Evolutionary conservation across 2,113 vertebrate genomes (phyloP), one percentile per base, ranked within the genome.

Genomic region (Calypte anna): DNA sequence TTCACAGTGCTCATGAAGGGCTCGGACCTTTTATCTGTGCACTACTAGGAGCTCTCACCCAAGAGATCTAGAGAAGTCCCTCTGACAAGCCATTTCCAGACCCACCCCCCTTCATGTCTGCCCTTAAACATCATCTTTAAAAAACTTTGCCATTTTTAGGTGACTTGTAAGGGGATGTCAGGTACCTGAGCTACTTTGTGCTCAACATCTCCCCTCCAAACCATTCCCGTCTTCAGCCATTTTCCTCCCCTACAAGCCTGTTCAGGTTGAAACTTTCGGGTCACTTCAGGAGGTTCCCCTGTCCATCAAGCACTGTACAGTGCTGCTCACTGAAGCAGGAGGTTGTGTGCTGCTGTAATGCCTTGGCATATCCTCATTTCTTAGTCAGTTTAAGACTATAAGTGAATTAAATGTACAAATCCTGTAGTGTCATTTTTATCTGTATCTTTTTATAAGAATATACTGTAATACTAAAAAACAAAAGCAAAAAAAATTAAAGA

Each of bases 391-490:
- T 96, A 97, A 96, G 94, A 95, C 27, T 79, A 93, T 95, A 97
- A 92, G 86, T 91, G 96, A 98, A 95, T 97, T 97, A 96, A 94
- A 95, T 97, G 97, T 97, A 97, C 93, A 98, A 97, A 98, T 94
- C 96, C 90, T 85, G 96, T 97, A 97, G 97, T 83, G 93, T 95
- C 88, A 96, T 98, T 98, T 98, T 96, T 89, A 97, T 97, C 96
- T 93, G 93, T 97, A 98, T 97, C 97, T 97, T 98, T 98, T 98
- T 98, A 96, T 98, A 98, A 98, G 97, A 98, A 98, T 98, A 98
- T 97, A 97, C 96, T 97, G 97, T 98, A 96, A 98, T 97, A 98
- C 98, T 98, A 98, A 98, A 98, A 97, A 97, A 87, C 67, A 94
- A 96, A 94, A 86, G 80, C 79, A 93, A 96, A 95, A 96, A 97